Percentiles rank a stretch among this genome's conserved stretches.
Conservation (phyloP, 2,113 vertebrate genomes). For the Macroglossus sobrinus region DNA sequence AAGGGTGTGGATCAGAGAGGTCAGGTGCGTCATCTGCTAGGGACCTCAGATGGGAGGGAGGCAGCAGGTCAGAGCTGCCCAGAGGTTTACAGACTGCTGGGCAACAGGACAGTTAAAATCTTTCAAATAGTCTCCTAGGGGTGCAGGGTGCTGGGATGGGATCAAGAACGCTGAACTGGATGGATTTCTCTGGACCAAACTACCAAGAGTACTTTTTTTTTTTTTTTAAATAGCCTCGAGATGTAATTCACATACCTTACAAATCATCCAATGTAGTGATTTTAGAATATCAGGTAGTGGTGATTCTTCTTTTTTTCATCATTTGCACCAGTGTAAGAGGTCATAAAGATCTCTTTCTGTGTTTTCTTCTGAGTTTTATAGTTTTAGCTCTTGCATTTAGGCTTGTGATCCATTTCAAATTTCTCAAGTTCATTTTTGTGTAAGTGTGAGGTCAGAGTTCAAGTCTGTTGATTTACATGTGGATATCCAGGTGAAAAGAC, state of each 20-base stretch:
- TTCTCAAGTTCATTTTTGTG: neutral
- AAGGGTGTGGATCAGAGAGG: neutral
- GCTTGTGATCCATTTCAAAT: neutral
- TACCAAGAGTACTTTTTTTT: neutral
- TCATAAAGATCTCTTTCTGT: neutral
- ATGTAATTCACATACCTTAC: neutral
- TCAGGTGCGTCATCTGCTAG: neutral
- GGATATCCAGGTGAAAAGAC: neutral
- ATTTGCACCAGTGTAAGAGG: neutral
- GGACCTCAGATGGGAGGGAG: neutral
- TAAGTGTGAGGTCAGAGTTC: neutral
- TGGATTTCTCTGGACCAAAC: neutral
- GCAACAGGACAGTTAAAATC: neutral
- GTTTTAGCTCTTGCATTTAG: neutral
- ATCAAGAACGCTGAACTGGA: neutral
- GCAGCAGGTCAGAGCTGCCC: neutral
- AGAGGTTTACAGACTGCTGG: neutral
- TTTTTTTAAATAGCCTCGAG: neutral
- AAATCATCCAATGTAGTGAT: neutral
- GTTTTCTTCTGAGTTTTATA: neutral
- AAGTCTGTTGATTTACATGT: neutral
- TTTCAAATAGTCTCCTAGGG: neutral
- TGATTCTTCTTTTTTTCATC: neutral
- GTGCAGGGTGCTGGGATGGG: neutral
- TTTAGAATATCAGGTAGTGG: neutral